Evolutionary conservation across 2,888 invertebrate genomes (phyloP).

Genomic region (Limenitis arthemis): DNA sequence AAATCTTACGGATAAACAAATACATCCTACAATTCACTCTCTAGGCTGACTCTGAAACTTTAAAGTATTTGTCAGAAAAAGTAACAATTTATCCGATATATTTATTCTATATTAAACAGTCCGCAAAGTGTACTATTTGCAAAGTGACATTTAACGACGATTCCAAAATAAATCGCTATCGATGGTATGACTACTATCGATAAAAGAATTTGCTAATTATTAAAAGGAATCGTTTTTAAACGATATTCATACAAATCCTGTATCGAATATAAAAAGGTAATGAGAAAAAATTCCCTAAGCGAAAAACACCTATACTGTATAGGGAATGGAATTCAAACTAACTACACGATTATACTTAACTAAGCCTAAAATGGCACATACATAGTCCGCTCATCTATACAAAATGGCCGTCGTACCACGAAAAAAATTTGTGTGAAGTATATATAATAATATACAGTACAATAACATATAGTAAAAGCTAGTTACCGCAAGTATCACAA

Average conservation of each 20-base stretch:
- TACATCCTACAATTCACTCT: conserved; percentile 4
- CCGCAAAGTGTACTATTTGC: neutral
- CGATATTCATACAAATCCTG: conserved; percentile 7
- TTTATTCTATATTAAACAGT: conserved; percentile 2
- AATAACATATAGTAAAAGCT: too few species aligned
- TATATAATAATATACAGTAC: neutral
- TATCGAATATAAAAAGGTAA: conserved; percentile 14
- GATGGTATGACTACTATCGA: too few species aligned
- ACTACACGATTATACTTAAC: conserved; percentile 51
- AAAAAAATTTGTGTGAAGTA: neutral
- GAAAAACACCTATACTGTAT: conserved; percentile 28
- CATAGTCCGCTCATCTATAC: conserved; percentile 33
- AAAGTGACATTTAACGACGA: neutral
- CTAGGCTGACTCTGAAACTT: conserved; percentile 14
- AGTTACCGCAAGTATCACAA: too few species aligned
- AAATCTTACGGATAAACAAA: conserved; percentile 8
- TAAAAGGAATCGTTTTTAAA: too few species aligned
- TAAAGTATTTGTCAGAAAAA: neutral
- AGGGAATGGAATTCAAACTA: conserved; percentile 47
- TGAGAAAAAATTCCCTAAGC: conserved; percentile 25
- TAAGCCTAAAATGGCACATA: conserved; percentile 61
- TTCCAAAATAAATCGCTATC: neutral
- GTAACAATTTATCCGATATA: neutral
- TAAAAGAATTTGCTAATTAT: too few species aligned
- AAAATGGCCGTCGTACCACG: conserved; percentile 17